A percentile compares a stretch with the other conserved stretches of the same genome.
These are phyloP conservation scores for Drosophila pegasa DNA, from an alignment of 2,888 invertebrate genomes.

Conservation along the genomic window DNA sequence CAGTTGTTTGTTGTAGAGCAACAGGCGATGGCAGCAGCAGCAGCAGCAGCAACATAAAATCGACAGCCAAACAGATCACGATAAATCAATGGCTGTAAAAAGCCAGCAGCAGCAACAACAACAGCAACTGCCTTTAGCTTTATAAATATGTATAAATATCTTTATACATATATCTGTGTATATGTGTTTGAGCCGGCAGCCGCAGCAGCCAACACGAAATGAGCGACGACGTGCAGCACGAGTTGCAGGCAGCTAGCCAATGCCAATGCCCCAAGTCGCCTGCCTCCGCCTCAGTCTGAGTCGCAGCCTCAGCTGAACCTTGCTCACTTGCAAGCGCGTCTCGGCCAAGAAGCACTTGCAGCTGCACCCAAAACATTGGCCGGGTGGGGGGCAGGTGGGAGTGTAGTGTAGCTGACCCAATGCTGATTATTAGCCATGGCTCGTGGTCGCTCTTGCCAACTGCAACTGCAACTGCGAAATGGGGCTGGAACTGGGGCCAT, in stretches of 20 bases:
- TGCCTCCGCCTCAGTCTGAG: not conserved
- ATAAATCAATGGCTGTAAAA: slow-evolving; percentile 77
- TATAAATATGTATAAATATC: slow-evolving; percentile 8
- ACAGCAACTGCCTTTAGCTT: slow-evolving; percentile 37
- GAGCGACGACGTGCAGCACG: slow-evolving; percentile 80
- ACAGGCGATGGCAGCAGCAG: slow-evolving; percentile 18
- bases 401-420: slow-evolving; percentile 45
- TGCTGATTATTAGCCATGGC: slow-evolving; percentile 66
- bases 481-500: slow-evolving; percentile 44
- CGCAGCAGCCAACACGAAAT: slow-evolving; percentile 74
- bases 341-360: slow-evolving; percentile 61
- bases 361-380: slow-evolving; percentile 25
- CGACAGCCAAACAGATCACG: slow-evolving; percentile 80
- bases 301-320: slow-evolving; percentile 17
- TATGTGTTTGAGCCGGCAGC: slow-evolving; percentile 51
- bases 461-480: slow-evolving; percentile 20
- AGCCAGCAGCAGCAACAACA: slow-evolving; percentile 56
- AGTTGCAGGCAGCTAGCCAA: slow-evolving; percentile 54
- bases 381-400: not conserved
- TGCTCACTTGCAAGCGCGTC: slow-evolving; percentile 48
- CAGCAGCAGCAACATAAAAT: slow-evolving; percentile 64
- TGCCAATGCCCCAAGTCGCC: slow-evolving; percentile 29
- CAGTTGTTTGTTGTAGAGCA: slow-evolving; percentile 54
- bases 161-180: slow-evolving; percentile 28
- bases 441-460: slow-evolving; percentile 41